phyloP scores from a whole-genome alignment of 1,140 invertebrate species.

The Listronotus oregonensis region DNA sequence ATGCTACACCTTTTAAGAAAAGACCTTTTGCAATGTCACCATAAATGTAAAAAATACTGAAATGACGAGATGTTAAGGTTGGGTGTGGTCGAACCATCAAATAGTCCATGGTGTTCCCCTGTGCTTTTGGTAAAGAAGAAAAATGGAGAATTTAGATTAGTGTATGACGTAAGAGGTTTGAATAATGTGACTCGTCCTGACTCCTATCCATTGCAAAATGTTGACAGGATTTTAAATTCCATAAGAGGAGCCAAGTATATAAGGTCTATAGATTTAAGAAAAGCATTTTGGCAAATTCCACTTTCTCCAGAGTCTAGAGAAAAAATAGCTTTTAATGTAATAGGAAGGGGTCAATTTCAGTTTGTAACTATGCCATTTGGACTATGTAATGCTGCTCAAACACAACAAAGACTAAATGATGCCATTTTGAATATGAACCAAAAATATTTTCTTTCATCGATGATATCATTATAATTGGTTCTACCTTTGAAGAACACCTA shows the following conservation, averaged over 20 bases:
- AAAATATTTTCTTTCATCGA: constrained; percentile 49
- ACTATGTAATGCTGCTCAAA: constrained; percentile 51
- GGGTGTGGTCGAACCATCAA: too few relatives aligned
- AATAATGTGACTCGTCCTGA: constrained; percentile 53
- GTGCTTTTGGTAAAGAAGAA: constrained; percentile 38
- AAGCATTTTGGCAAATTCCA: constrained; percentile 53
- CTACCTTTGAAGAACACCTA: constrained; percentile 53
- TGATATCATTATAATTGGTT: constrained; percentile 50
- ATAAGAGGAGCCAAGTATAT: constrained; percentile 47
- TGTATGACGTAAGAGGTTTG: constrained; percentile 52
- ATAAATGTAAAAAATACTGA: constrained; percentile 4
- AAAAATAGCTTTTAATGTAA: constrained; percentile 55
- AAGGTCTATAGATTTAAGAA: constrained; percentile 48
- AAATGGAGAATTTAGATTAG: constrained; percentile 43
- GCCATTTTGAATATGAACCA: constrained; percentile 45
- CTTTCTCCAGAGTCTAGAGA: constrained; percentile 35
- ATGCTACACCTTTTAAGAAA: constrained; percentile 12
- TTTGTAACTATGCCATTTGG: constrained; percentile 49
- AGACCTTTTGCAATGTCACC: constrained; percentile 13
- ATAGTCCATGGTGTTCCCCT: constrained; percentile 28
- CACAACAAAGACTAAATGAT: constrained; percentile 55
- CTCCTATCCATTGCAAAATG: constrained; percentile 43
- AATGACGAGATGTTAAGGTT: not conserved
- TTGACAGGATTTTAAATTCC: constrained; percentile 47
- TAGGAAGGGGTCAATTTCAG: constrained; percentile 49